Evolutionary conservation across 35 echinoderm and acorn worm species (phyloP).

Genomic region (Apostichopus parvimensis): DNA sequence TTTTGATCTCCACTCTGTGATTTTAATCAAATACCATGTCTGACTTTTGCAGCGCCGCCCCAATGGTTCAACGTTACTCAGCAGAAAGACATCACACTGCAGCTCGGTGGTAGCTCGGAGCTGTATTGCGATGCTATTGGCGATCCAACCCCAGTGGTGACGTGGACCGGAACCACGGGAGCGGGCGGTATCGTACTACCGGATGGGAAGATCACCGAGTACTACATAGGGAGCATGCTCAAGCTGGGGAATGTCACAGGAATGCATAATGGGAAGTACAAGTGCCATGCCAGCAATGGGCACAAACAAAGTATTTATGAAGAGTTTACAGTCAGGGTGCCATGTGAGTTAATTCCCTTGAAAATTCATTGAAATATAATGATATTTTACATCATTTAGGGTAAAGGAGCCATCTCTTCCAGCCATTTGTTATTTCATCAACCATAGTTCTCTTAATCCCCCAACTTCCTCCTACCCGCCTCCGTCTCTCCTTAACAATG

Average conservation of each 20-base stretch:
- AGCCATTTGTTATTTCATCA: no score
- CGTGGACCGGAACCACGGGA: not conserved
- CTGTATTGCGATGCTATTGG: not conserved
- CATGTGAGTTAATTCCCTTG: not conserved
- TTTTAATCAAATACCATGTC: not conserved
- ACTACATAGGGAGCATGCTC: slow-evolving; percentile 25
- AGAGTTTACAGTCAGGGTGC: slow-evolving; percentile 1
- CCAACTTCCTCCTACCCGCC: no score
- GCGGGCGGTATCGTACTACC: slow-evolving; percentile 18
- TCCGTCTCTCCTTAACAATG: no score
- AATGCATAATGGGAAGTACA: not conserved
- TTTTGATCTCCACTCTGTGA: not conserved
- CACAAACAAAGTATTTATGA: not conserved
- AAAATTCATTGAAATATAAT: no score
- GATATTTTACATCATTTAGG: no score
- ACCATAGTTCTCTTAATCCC: no score
- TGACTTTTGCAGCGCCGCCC: not conserved
- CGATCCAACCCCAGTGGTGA: not conserved
- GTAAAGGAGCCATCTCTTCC: no score
- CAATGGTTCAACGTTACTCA: not conserved
- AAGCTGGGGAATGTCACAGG: not conserved
- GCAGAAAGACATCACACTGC: not conserved
- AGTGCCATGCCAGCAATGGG: slow-evolving; percentile 39
- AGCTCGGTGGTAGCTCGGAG: not conserved
- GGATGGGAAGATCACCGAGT: slow-evolving; percentile 1